These are phyloP conservation scores for Spilosoma lubricipeda DNA, from an alignment of 2,888 invertebrate genomes.

Conservation along the genomic window DNA sequence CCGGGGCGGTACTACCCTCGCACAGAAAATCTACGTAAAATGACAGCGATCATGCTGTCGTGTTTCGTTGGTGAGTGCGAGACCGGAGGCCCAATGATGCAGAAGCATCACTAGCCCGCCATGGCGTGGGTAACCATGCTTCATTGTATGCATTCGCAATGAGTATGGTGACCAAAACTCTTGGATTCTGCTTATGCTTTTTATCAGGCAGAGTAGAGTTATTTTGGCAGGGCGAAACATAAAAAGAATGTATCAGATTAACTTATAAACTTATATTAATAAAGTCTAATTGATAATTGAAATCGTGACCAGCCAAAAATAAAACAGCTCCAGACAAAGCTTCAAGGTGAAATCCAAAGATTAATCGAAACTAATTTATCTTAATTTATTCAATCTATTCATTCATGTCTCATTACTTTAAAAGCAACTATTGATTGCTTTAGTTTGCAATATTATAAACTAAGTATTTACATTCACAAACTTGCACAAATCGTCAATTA, in stretches of 20 bases:
- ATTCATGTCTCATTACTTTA: slow-evolving; percentile 2
- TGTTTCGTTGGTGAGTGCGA: no score
- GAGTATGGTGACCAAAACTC: no score
- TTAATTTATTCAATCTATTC: not conserved
- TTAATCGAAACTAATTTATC: slow-evolving; percentile 1
- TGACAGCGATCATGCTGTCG: no score
- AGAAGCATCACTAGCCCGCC: no score
- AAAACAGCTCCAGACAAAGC: not conserved
- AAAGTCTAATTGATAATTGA: not conserved
- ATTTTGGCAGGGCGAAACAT: no score
- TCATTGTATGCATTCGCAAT: no score
- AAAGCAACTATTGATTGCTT: slow-evolving; percentile 10
- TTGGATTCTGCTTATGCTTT: no score
- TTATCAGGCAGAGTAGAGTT: no score
- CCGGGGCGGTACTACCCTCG: no score
- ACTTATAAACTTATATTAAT: not conserved
- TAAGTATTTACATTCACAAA: not conserved
- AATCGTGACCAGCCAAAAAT: not conserved
- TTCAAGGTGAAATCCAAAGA: not conserved
- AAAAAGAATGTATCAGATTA: not conserved
- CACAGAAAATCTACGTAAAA: no score
- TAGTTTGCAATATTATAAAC: slow-evolving; percentile 1
- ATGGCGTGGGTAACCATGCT: no score
- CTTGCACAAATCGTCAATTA: slow-evolving; percentile 6
- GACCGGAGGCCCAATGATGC: no score